Conservation (phyloP, 2,888 invertebrate genomes). For the Acleris sparsana region DNA sequence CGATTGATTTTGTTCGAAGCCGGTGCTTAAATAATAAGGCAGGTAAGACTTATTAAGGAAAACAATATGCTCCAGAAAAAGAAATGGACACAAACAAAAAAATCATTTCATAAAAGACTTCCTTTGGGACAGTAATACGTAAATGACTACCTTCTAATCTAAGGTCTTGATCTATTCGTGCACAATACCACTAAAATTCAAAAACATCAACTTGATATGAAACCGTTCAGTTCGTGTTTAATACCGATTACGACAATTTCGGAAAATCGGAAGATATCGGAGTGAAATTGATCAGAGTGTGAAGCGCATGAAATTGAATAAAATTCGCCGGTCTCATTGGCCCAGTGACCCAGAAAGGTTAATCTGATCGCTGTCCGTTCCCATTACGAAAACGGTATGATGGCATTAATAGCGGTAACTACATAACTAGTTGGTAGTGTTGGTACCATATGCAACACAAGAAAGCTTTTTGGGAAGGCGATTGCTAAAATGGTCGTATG, state of each 20-base stretch:
- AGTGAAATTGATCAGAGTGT: constrained; percentile 21
- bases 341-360: constrained; percentile 56
- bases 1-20: constrained; percentile 1
- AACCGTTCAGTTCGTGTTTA: not conserved
- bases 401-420: constrained; percentile 46
- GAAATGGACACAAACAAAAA: not conserved
- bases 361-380: constrained; percentile 49
- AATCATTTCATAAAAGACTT: not conserved
- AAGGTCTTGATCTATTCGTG: not conserved
- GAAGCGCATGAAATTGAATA: constrained; percentile 30
- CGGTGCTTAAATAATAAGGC: not conserved
- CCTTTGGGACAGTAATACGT: no score
- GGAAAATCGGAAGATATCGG: constrained; percentile 5
- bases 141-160: no score
- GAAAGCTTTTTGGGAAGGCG: constrained; percentile 19
- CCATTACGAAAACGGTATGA: constrained; percentile 49
- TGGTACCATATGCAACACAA: constrained; percentile 22
- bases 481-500: constrained; percentile 9
- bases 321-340: constrained; percentile 44
- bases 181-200: not conserved
- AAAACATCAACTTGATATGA: constrained; percentile 1
- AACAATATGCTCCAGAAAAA: not conserved
- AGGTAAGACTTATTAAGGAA: not conserved
- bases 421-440: constrained; percentile 24
- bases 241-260: constrained; percentile 5